phyloP scores from a whole-genome alignment of 2,888 invertebrate genomes.

The Mystacides longicornis region DNA sequence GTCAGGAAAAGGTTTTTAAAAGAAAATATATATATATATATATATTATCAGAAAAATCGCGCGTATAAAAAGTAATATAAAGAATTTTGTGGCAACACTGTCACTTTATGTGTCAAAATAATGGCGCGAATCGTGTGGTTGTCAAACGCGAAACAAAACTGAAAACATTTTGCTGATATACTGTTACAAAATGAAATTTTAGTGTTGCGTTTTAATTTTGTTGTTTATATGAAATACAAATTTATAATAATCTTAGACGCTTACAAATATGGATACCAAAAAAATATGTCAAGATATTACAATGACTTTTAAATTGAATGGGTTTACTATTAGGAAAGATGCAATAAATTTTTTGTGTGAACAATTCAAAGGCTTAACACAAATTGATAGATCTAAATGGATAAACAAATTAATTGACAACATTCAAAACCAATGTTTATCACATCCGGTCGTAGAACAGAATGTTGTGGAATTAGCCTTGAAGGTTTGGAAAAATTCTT shows the following conservation, averaged over 20 bases:
- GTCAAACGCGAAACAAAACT: too few species aligned
- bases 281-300: slow-evolving; percentile 54
- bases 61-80: too few species aligned
- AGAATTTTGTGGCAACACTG: not conserved
- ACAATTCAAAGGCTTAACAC: slow-evolving; percentile 55
- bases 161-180: too few species aligned
- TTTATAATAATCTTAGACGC: not conserved
- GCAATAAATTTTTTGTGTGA: slow-evolving; percentile 53
- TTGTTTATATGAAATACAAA: not conserved
- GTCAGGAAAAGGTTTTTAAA: too few species aligned
- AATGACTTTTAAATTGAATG: slow-evolving; percentile 66
- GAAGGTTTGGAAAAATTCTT: slow-evolving; percentile 37
- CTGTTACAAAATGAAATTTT: too few species aligned
- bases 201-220: not conserved
- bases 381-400: slow-evolving; percentile 57
- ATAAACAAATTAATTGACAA: slow-evolving; percentile 70
- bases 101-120: not conserved
- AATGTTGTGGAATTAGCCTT: slow-evolving; percentile 67
- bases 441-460: slow-evolving; percentile 64
- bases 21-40: too few species aligned
- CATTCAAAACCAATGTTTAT: slow-evolving; percentile 69
- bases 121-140: not conserved
- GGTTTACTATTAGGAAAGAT: slow-evolving; percentile 60
- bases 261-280: slow-evolving; percentile 33
- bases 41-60: too few species aligned